phyloP scores from a whole-genome alignment of 2,113 vertebrate species.

The Butorides virescens region DNA sequence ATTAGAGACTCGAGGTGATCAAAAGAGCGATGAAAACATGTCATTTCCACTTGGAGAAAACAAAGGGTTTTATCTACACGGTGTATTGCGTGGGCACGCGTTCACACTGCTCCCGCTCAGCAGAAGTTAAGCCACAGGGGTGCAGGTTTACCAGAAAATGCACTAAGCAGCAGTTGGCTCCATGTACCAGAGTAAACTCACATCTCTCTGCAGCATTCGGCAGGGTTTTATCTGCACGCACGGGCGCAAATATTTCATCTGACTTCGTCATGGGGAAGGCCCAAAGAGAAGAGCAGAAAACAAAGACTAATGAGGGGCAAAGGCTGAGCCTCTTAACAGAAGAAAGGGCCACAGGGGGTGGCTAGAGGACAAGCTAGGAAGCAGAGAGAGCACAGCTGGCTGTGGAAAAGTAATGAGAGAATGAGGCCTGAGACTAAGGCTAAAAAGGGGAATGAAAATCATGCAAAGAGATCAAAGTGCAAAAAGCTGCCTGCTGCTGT shows the following conservation, averaged over 20 bases:
- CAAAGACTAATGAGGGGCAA: background rate
- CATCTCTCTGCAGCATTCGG: background rate
- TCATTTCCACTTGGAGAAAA: conserved; percentile 26
- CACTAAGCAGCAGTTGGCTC: background rate
- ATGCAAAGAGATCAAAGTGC: conserved; percentile 3
- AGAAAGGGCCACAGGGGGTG: background rate
- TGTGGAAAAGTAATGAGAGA: background rate
- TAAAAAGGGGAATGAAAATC: conserved; percentile 11
- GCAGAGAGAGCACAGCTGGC: background rate
- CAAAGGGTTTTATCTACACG: background rate
- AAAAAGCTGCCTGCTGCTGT: background rate
- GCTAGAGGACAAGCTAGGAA: background rate
- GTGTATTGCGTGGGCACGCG: background rate
- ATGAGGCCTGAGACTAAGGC: background rate
- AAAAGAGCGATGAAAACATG: conserved; percentile 47
- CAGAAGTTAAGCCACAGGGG: background rate
- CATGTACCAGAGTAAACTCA: background rate
- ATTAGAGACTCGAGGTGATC: conserved; percentile 15
- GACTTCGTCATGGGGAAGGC: background rate
- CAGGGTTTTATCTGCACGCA: background rate
- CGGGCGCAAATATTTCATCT: background rate
- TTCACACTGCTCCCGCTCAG: accelerated
- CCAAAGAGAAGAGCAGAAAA: background rate
- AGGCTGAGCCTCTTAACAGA: background rate
- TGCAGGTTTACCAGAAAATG: background rate